These are phyloP conservation scores for Chionoecetes opilio DNA, from an alignment of 1,140 invertebrate genomes.

Conservation along the genomic window DNA sequence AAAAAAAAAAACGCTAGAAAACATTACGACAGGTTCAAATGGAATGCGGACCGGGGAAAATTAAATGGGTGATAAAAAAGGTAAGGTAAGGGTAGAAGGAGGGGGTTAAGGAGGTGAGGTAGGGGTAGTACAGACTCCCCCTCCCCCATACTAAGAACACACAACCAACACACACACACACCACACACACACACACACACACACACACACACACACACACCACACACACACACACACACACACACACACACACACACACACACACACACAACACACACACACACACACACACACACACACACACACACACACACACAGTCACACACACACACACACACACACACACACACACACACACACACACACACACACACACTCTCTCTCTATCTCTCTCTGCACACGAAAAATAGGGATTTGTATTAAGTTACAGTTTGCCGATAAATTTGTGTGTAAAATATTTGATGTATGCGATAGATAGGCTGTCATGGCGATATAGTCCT, in stretches of 20 bases:
- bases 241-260: slow-evolving; percentile 33
- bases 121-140: no score
- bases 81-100: not conserved
- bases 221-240: slow-evolving; percentile 18
- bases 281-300: slow-evolving; percentile 37
- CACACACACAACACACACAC: slow-evolving; percentile 44
- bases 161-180: no score
- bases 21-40: not conserved
- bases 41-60: no score
- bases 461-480: no score
- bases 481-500: no score
- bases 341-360: slow-evolving; percentile 35
- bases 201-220: slow-evolving; percentile 36
- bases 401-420: no score
- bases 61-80: no score
- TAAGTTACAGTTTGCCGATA: no score
- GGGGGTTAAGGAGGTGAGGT: not conserved
- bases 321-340: slow-evolving; percentile 14
- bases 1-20: not conserved
- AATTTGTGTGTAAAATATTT: no score
- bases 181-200: slow-evolving; percentile 46
- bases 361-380: slow-evolving; percentile 36
- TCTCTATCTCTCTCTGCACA: no score
- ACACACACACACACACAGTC: slow-evolving; percentile 28
- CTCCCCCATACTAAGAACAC: no score